phyloP scores from a whole-genome alignment of 2,888 invertebrate genomes.

The Neoitamus cyanurus region DNA sequence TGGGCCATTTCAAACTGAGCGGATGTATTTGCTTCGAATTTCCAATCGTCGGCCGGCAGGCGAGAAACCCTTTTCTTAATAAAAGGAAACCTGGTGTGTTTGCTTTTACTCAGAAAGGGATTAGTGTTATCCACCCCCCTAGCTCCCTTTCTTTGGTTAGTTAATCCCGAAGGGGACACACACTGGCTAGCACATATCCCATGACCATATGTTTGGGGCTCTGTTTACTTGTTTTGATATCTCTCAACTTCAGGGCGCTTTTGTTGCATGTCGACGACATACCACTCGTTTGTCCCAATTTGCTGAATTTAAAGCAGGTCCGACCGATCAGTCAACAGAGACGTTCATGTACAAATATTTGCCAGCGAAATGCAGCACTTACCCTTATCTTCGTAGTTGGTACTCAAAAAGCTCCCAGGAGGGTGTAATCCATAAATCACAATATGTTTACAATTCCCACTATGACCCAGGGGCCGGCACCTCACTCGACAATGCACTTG shows the following conservation, averaged over 20 bases:
- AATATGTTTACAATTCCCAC: slow-evolving; percentile 9
- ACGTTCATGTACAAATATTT: neutral
- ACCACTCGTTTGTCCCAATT: neutral
- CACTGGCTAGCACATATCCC: neutral
- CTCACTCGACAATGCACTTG: neutral
- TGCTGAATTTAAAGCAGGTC: neutral
- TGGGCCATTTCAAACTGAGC: neutral
- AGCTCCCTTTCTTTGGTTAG: neutral
- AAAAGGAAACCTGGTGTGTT: neutral
- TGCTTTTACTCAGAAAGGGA: neutral
- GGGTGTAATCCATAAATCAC: slow-evolving; percentile 6
- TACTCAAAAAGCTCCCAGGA: neutral
- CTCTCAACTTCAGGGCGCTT: neutral
- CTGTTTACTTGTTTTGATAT: neutral
- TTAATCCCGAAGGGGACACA: neutral
- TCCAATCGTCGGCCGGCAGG: neutral
- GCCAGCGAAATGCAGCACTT: neutral
- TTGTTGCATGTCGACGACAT: neutral
- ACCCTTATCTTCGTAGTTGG: neutral
- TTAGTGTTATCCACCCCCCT: neutral
- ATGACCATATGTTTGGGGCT: neutral
- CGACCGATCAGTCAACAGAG: neutral
- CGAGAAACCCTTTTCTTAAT: neutral
- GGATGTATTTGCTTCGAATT: neutral
- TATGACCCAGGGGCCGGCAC: neutral